These are phyloP conservation scores for Cyphomyrmex costatus DNA, from an alignment of 1,140 invertebrate species.

Conservation along the genomic window DNA sequence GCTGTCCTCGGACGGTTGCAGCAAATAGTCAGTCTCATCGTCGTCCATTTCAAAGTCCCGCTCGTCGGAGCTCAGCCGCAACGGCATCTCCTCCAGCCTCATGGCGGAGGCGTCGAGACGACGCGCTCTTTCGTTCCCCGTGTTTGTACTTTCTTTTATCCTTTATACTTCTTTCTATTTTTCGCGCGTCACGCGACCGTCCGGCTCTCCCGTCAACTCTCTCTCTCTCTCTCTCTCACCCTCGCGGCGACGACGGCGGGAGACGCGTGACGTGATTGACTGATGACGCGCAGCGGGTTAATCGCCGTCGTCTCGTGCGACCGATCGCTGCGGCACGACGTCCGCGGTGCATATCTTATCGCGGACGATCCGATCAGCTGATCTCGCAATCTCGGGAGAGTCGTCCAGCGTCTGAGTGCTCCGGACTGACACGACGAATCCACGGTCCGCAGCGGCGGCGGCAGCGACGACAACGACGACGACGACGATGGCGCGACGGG, in stretches of 20 bases:
- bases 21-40: slow-evolving; percentile 89
- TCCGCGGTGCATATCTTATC: slow-evolving; percentile 58
- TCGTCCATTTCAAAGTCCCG: slow-evolving; percentile 90
- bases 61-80: slow-evolving; percentile 87
- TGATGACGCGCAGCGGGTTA: slow-evolving; percentile 29
- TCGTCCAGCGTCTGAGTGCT: not conserved
- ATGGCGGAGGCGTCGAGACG: slow-evolving; percentile 69
- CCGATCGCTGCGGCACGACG: slow-evolving; percentile 17
- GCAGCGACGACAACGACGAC: not conserved
- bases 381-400: not conserved
- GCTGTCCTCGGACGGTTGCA: slow-evolving; percentile 86
- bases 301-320: slow-evolving; percentile 50
- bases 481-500: slow-evolving; percentile 1
- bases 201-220: not conserved
- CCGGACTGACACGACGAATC: not conserved
- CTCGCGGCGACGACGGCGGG: not conserved
- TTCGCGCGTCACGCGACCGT: not conserved
- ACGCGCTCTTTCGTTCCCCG: slow-evolving; percentile 36
- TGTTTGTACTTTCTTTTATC: slow-evolving; percentile 23
- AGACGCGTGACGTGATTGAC: slow-evolving; percentile 34
- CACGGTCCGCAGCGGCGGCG: not conserved
- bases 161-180: not conserved
- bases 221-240: not conserved
- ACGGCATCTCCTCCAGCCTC: slow-evolving; percentile 88
- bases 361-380: not conserved